phyloP scores from a whole-genome alignment of 2,113 vertebrate species.

The Octodon degus region DNA sequence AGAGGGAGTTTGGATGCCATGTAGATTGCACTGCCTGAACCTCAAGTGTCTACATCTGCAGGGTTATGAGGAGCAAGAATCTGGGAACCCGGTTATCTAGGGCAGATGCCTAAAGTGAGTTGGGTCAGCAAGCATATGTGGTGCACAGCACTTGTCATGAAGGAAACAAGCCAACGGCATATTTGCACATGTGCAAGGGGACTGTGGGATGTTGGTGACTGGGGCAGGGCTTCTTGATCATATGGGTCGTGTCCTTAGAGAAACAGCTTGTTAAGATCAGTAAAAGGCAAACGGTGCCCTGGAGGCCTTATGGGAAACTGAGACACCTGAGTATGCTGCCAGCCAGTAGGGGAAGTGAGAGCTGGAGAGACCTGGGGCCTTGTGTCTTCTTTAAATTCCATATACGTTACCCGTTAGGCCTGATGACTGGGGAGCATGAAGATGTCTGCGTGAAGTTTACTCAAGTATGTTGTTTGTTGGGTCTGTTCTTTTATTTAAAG shows the following conservation, averaged over 20 bases:
- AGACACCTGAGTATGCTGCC: background rate
- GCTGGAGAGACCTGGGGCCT: no score
- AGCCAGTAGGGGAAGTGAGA: background rate
- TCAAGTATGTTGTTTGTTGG: background rate
- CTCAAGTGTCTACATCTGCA: background rate
- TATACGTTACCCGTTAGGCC: background rate
- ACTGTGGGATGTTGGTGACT: background rate
- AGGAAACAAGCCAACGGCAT: background rate
- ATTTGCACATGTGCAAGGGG: background rate
- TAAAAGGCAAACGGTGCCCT: background rate
- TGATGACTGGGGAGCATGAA: background rate
- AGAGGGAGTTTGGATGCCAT: background rate
- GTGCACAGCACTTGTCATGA: background rate
- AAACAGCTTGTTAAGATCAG: no score
- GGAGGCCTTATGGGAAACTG: background rate
- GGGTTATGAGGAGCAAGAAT: background rate
- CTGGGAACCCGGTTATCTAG: background rate
- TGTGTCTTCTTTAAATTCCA: background rate
- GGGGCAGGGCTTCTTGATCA: background rate
- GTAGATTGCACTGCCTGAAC: background rate
- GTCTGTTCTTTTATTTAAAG: background rate
- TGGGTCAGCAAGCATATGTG: background rate
- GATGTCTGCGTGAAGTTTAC: background rate
- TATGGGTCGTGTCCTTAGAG: background rate
- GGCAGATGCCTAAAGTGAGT: background rate